Conservation (phyloP, 2,888 invertebrate genomes). For the Brachylomia viminalis region DNA sequence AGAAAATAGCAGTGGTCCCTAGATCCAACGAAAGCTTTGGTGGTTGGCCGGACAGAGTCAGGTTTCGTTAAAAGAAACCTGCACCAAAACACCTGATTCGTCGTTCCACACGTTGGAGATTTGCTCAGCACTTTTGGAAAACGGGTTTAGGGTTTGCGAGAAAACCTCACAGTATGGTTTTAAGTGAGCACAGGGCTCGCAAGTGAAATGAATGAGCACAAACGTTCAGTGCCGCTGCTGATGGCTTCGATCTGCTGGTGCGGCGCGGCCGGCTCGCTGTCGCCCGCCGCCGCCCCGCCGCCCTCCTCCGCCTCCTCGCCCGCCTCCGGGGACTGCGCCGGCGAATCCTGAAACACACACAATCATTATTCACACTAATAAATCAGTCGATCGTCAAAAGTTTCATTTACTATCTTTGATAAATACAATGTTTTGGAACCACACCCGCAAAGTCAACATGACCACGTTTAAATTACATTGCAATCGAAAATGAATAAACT, state of each 20-base stretch:
- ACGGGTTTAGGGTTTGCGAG: too few species aligned
- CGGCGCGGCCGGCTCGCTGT: conserved; percentile 81
- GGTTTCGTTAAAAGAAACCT: not conserved
- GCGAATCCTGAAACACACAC: conserved; percentile 87
- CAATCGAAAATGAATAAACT: not conserved
- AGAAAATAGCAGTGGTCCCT: not conserved
- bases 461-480: not conserved
- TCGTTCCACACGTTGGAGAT: not conserved
- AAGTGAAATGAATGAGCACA: conserved; percentile 17
- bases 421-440: not conserved
- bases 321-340: conserved; percentile 88
- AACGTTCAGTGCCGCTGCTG: conserved; percentile 93
- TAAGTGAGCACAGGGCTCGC: not conserved
- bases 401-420: not conserved
- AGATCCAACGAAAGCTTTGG: not conserved
- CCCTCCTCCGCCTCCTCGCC: conserved; percentile 78
- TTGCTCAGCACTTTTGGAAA: not conserved
- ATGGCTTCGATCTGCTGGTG: conserved; percentile 92
- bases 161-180: not conserved
- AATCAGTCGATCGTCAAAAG: not conserved
- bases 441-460: not conserved
- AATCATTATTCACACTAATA: not conserved
- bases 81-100: not conserved
- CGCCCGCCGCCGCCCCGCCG: conserved; percentile 68
- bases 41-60: not conserved